phyloP scores from a whole-genome alignment of 2,888 invertebrate species.

The Philopedon plagiatum region DNA sequence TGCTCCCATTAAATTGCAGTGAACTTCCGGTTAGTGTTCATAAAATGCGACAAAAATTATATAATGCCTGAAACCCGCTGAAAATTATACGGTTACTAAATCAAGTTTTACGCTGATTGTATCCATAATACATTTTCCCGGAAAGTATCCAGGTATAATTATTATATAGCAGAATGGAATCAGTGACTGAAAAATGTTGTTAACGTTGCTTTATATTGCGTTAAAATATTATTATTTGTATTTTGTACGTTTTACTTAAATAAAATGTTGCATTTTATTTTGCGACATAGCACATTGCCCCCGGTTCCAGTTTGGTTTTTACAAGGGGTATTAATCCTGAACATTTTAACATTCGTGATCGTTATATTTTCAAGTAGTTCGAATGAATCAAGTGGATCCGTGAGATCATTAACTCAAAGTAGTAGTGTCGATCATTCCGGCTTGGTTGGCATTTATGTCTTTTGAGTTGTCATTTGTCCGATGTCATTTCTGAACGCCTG shows the following conservation, averaged over 20 bases:
- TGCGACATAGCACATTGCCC: too few relatives aligned
- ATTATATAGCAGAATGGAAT: slow-evolving; percentile 16
- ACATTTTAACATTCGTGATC: too few relatives aligned
- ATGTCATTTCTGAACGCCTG: too few relatives aligned
- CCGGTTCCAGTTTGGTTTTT: too few relatives aligned
- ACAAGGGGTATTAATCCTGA: too few relatives aligned
- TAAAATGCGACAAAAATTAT: slow-evolving; percentile 33
- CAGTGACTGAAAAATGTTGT: background rate
- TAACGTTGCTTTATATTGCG: background rate
- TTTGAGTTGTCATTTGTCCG: too few relatives aligned
- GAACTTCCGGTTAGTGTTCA: slow-evolving; percentile 31
- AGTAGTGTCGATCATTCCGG: too few relatives aligned
- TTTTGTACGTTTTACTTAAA: background rate
- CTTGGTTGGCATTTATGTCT: too few relatives aligned
- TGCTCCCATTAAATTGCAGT: slow-evolving; percentile 22
- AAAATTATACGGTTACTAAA: slow-evolving; percentile 29
- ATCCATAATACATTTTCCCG: slow-evolving; percentile 29
- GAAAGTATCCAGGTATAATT: slow-evolving; percentile 29
- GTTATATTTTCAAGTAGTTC: too few relatives aligned
- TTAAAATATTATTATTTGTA: slow-evolving; percentile 6
- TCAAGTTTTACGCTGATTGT: slow-evolving; percentile 37
- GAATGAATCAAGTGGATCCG: too few relatives aligned
- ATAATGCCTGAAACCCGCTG: slow-evolving; percentile 10
- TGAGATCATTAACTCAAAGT: too few relatives aligned
- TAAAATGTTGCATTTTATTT: too few relatives aligned